These are phyloP conservation scores for Saimiri boliviensis DNA, from an alignment of 2,113 vertebrate genomes.

Conservation along the genomic window DNA sequence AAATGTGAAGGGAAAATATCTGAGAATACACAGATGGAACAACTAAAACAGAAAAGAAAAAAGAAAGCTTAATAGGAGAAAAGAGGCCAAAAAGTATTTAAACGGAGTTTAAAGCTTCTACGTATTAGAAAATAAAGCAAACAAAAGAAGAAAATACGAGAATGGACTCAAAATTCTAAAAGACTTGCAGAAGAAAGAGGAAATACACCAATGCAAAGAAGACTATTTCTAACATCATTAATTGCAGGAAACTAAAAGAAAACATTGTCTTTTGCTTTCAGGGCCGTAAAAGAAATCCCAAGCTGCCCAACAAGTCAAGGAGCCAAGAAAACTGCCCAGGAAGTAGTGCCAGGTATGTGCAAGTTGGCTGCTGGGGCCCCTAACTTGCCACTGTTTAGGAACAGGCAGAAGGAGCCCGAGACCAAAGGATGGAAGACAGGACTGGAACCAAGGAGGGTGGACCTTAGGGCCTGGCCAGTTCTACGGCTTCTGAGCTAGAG, in stretches of 20 bases:
- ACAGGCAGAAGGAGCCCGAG: fast-evolving
- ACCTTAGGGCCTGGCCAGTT: not conserved
- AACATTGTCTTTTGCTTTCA: not conserved
- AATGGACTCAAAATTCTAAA: not conserved
- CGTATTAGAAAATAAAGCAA: constrained; percentile 31
- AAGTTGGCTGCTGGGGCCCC: fast-evolving
- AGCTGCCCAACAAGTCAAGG: not conserved
- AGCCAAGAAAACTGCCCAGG: not conserved
- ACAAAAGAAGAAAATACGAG: constrained; percentile 29
- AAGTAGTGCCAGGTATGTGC: no score
- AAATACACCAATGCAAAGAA: not conserved
- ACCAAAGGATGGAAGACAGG: not conserved
- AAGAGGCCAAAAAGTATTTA: not conserved
- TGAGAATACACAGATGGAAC: constrained; percentile 6
- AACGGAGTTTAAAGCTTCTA: not conserved
- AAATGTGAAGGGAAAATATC: constrained; percentile 8
- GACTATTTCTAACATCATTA: not conserved
- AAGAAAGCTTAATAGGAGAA: not conserved
- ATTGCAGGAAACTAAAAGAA: not conserved
- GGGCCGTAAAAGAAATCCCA: not conserved
- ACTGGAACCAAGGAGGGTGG: fast-evolving
- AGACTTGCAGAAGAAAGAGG: not conserved
- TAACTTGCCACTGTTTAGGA: fast-evolving
- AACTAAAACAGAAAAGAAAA: not conserved
- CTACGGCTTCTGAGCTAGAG: not conserved